Base-by-base conservation (phyloP, 2,797 vertebrate genomes). In the Myotis findleyi region DNA sequence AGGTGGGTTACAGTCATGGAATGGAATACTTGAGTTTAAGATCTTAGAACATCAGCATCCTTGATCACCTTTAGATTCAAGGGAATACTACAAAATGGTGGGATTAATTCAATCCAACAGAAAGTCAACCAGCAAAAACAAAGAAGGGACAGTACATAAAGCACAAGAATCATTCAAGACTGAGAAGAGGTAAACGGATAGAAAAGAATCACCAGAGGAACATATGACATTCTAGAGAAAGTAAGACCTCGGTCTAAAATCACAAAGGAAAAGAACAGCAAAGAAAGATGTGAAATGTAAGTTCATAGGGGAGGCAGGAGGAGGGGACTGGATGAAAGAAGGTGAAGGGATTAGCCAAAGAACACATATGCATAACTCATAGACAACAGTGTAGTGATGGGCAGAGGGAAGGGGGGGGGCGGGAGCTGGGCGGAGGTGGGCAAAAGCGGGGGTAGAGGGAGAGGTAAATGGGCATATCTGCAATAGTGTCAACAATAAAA, bases 141-240 rank as follows among this genome's bases (percentile, higher is more conserved):
- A 79, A 80, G 53, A 47, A 44, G 7, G 87, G 17, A 88, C 1
- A 66, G 44, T 33, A 80, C 6, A 36, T 27, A 68, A 81, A 36
- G 53, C 23, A 72, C 14, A 95, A 69, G 47, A 89, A 80, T 11
- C 59, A 77, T 5, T 81, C 25, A 59, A 77, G 38, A 76, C 8
- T 79, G 62, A 23, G 20, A 93, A 84, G 68, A 10, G 27, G 62
- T 68, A 87, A 82, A 79, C 9, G 14, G 27, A 68, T 12, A n/a
- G 36, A 75, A 94, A 64, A 81, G 44, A 51, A 80, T 97, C 76
- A 3, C n/a, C 16, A 30, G 66, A 95, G 75, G 76, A 91, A 44
- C 92, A 47, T 7, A 68, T 27, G 30, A 96, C 36, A 82, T 49
- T 96, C 84, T 55, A 41, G 38, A 97, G 53, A 94, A 96, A 90